Conservation (phyloP, 2,797 vertebrate genomes). For the Ammospiza maritima region DNA sequence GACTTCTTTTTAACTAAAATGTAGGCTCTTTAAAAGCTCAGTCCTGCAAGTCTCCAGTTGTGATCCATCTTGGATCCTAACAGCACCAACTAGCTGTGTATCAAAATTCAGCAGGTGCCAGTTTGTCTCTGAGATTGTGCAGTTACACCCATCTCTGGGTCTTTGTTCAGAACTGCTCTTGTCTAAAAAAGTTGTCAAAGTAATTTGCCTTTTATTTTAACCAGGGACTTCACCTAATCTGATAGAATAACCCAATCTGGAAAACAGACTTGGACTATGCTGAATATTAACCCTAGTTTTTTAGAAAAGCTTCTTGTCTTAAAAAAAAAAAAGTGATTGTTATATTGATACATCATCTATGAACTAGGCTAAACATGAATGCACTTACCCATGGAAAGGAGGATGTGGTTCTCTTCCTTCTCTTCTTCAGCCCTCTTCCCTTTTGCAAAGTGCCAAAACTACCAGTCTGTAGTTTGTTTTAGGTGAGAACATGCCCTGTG, state of each 20-base stretch:
- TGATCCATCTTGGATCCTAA: not conserved
- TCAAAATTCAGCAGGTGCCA: not conserved
- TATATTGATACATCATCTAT: not conserved
- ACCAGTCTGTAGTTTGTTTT: not conserved
- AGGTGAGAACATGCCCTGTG: not conserved
- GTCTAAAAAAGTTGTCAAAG: not conserved
- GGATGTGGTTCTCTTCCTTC: not conserved
- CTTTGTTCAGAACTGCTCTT: not conserved
- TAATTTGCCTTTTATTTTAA: not conserved
- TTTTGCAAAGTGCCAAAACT: not conserved
- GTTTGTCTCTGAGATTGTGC: not conserved
- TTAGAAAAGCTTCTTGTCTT: not conserved
- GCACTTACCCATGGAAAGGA: not conserved
- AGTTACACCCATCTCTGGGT: not conserved
- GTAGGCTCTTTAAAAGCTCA: not conserved
- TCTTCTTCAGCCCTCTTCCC: not conserved
- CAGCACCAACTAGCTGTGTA: not conserved
- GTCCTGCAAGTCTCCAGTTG: not conserved
- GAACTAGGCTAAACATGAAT: not conserved
- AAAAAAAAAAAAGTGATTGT: not conserved
- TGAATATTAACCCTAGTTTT: not conserved
- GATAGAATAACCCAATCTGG: not conserved
- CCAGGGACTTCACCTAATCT: not conserved
- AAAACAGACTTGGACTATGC: not conserved
- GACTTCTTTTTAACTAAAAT: not conserved